A percentile compares a stretch with the other conserved stretches of the same genome.
Conservation (phyloP, 2,888 invertebrate species). For the Aleiodes leptofemur region DNA sequence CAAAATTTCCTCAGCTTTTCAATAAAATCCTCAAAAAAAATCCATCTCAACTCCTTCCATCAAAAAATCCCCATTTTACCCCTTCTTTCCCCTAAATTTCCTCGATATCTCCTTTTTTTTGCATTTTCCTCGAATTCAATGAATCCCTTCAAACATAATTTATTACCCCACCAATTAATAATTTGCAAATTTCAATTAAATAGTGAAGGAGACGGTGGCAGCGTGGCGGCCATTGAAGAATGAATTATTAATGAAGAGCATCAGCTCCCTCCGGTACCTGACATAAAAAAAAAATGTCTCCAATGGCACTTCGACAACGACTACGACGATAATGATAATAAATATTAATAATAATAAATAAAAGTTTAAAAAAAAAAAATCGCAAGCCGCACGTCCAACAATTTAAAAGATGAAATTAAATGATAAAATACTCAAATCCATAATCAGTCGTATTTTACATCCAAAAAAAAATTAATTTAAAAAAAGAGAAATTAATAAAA, state of each 20-base stretch:
- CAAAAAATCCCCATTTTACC: no score
- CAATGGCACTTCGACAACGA: slow-evolving; percentile 60
- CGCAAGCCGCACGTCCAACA: slow-evolving; percentile 19
- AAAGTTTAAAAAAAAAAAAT: neutral
- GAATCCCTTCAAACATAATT: no score
- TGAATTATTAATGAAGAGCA: slow-evolving; percentile 67
- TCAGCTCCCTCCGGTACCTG: slow-evolving; percentile 70
- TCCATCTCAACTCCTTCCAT: no score
- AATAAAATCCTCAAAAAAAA: no score
- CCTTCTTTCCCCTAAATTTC: no score
- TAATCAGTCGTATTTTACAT: slow-evolving; percentile 18
- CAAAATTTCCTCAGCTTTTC: no score
- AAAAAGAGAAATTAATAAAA: neutral
- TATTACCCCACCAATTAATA: neutral
- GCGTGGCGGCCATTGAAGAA: slow-evolving; percentile 73
- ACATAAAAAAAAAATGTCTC: slow-evolving; percentile 70
- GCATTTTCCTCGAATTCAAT: no score
- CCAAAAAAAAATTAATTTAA: no score
- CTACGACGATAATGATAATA: slow-evolving; percentile 41
- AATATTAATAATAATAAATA: no score
- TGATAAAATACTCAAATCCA: slow-evolving; percentile 27
- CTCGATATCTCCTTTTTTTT: no score
- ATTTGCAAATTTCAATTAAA: slow-evolving; percentile 25
- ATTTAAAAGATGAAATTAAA: neutral
- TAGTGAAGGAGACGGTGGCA: slow-evolving; percentile 81